Base-by-base conservation (phyloP, 2,888 invertebrate genomes). In the Heliconius ethilla region DNA sequence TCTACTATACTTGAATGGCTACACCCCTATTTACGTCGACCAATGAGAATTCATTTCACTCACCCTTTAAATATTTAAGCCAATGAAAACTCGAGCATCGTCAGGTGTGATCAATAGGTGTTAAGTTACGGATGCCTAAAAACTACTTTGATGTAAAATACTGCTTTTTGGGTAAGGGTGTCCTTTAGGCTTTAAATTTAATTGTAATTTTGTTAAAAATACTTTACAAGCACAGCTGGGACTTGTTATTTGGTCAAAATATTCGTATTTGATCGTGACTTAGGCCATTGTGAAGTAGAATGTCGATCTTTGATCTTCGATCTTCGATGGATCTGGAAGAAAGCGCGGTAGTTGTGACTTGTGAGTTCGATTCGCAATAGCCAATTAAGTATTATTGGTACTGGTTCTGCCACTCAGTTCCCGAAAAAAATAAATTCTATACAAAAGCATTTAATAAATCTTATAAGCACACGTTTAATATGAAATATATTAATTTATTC, bases 31-130 rank as follows among this genome's bases (percentile, higher is more conserved):
- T 78, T 45, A 33, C 27, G 13, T 70, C 83, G 45, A 79, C 92
- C 91, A 92, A 91, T 91, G 84, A 82, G 79, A 82, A 74, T 63
- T 74, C 70, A 27, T 80, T 77, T 65, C 82, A 80, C 90, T 89
- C 91, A 92, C 90, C 92, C 92, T 87, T 86, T 25, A 79, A 83
- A 81, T 86, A 83, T 84, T 82, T 63, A 65, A 59, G 82, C 92
- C 91, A 91, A 91, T 91, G 82, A 83, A 82, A 75, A 40, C 7
- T 22, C 15, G 77, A 83, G 70, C 69, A 85, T 79, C 55, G 81
- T 89, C 91, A 92, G 92, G 92, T 92, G 91, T 85, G 87, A 82
- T 83, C 80, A 76, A 81, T 74, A 86, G 88, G 91, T 90, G 84
- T 91, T 84, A 78, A 69, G 82, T 91, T 91, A 87, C 91, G 80